Conservation (phyloP, 2,113 vertebrate species). For the Genyomyrus donnyi region DNA sequence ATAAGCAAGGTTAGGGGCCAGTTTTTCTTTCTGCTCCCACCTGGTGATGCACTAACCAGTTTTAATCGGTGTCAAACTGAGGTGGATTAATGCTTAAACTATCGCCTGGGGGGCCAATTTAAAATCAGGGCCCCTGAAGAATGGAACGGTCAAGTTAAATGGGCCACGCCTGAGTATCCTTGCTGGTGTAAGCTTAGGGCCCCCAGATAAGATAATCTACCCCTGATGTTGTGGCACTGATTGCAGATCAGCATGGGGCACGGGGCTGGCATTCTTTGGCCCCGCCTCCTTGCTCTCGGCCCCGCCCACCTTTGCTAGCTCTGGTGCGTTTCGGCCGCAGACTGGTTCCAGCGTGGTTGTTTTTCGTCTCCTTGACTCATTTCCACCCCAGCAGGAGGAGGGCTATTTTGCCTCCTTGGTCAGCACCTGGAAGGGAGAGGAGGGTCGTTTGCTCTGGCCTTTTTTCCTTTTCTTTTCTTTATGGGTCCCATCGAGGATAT, state of each 20-base stretch:
- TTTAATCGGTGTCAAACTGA: not conserved
- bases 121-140: not conserved
- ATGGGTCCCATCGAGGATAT: not conserved
- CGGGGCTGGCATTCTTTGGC: not conserved
- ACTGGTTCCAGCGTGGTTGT: not conserved
- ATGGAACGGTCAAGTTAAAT: not conserved
- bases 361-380: not conserved
- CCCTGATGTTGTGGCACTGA: not conserved
- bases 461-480: not conserved
- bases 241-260: not conserved
- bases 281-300: not conserved
- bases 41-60: not conserved
- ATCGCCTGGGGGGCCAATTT: not conserved
- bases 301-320: not conserved
- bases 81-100: not conserved
- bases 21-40: not conserved
- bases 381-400: not conserved
- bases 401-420: not conserved
- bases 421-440: not conserved
- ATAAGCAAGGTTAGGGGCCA: not conserved
- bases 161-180: not conserved
- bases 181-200: not conserved
- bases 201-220: not conserved
- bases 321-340: not conserved
- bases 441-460: not conserved